Conservation (phyloP, 2,113 vertebrate species). For the Ovibos moschatus region DNA sequence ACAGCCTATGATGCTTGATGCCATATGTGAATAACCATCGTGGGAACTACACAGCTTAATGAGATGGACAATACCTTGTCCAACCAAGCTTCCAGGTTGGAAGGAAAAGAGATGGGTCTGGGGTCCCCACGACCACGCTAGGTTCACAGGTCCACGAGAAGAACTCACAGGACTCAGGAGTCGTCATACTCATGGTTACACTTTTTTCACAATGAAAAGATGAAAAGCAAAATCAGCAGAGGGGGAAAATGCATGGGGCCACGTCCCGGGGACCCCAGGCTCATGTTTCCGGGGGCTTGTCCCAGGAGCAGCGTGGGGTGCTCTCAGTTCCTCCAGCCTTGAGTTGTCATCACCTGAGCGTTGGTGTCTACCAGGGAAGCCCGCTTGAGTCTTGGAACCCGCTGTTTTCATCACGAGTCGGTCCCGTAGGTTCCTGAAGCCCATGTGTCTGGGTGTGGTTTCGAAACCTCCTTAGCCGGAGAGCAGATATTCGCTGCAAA, state of each 20-base stretch:
- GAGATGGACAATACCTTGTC: not conserved
- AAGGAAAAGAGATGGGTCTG: not conserved
- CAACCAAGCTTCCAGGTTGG: not conserved
- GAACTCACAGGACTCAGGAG: not conserved
- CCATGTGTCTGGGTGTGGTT: not conserved
- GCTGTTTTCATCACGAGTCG: rapidly evolving
- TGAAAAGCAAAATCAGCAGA: not conserved
- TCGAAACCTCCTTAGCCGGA: not conserved
- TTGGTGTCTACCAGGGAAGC: not conserved
- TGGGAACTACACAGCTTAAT: no score
- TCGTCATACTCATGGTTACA: rapidly evolving
- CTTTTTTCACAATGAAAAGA: not conserved
- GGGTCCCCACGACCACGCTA: rapidly evolving
- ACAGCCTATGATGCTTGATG: no score
- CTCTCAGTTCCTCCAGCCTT: not conserved
- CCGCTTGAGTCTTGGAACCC: rapidly evolving
- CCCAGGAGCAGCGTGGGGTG: not conserved
- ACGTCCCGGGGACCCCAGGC: no score
- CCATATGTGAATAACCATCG: not conserved
- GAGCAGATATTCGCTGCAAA: not conserved
- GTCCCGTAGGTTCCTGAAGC: no score
- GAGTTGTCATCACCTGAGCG: no score
- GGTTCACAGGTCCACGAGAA: not conserved
- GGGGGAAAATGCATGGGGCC: rapidly evolving
- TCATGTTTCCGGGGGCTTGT: not conserved